A percentile compares a stretch with the other conserved stretches of the same genome.
Conservation (phyloP, 2,797 vertebrate species). For the Tangara arthus region DNA sequence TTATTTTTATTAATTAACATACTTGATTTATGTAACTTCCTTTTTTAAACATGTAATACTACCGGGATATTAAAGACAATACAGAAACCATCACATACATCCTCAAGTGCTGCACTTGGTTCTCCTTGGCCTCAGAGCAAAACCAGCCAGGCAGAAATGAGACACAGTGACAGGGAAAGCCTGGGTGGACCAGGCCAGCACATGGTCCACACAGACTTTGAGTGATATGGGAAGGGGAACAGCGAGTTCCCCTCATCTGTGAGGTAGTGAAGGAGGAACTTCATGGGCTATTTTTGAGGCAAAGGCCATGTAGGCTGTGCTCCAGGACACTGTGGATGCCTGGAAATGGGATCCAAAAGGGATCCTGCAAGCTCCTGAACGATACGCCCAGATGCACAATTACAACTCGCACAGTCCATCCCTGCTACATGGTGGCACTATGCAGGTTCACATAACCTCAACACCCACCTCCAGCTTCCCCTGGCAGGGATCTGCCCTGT, state of each 20-base stretch:
- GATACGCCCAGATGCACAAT: not conserved
- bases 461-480: not conserved
- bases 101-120: not conserved
- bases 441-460: not conserved
- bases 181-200: not conserved
- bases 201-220: rapidly evolving
- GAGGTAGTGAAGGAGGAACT: not conserved
- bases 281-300: not conserved
- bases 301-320: not conserved
- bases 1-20: not conserved
- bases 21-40: not conserved
- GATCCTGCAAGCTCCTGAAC: not conserved
- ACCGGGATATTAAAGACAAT: not conserved
- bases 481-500: not conserved
- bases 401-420: not conserved
- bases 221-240: not conserved
- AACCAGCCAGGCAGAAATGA: not conserved
- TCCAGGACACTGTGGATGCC: not conserved
- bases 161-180: not conserved
- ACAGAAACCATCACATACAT: not conserved
- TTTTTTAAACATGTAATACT: not conserved
- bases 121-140: not conserved
- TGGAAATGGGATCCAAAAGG: not conserved
- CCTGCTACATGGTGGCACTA: not conserved
- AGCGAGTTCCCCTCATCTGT: rapidly evolving